Evolutionary conservation across 2,888 invertebrate genomes (phyloP), one percentile per base, ranked within the genome.

Genomic region (Troides oblongomaculatus): DNA sequence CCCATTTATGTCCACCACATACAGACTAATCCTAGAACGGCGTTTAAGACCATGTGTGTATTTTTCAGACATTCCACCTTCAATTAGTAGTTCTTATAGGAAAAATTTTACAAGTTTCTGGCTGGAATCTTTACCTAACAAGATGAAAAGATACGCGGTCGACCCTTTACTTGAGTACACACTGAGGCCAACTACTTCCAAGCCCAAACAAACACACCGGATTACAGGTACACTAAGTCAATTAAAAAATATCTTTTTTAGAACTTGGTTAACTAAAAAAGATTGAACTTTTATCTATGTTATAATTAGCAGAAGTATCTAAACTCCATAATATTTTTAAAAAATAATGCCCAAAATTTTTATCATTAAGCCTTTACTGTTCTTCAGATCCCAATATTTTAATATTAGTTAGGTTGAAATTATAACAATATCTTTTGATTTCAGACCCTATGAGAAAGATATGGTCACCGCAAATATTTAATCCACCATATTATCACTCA

Each of bases 31-130:
- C 39, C 10, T 10, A 8, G 10, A 8, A 39, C 8, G 7, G 7
- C 39, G 39, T 8, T 39, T 8, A 39, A 7, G 39, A 39, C 10
- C 7, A 39, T 39, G 39, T 39, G 7, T 39, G 17, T 46, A 23
- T 59, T n/a, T 88, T 86, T 23, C 90, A 96, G 98, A 96, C 70
- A 95, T 96, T 74, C 96, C 97, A 4, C 96, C 97, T 0, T 93
- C 83, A 58, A 93, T 96, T 58, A 95, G 95, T 70, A 94, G 94
- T 72, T 95, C 95, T 75, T 98, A 98, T 86, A 94, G 97, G 58
- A 93, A 95, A 8, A 94, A 95, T 73, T 96, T 96, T 79, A 95
- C 97, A 80, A 94, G 94, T 62, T 97, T 96, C 80, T 98, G 98
- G 98, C 95, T 96, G 75, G 95, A 97, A 68, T 94, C 95, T 58